These are phyloP conservation scores for Chelonus insularis DNA, from an alignment of 1,140 invertebrate genomes.

Conservation along the genomic window DNA sequence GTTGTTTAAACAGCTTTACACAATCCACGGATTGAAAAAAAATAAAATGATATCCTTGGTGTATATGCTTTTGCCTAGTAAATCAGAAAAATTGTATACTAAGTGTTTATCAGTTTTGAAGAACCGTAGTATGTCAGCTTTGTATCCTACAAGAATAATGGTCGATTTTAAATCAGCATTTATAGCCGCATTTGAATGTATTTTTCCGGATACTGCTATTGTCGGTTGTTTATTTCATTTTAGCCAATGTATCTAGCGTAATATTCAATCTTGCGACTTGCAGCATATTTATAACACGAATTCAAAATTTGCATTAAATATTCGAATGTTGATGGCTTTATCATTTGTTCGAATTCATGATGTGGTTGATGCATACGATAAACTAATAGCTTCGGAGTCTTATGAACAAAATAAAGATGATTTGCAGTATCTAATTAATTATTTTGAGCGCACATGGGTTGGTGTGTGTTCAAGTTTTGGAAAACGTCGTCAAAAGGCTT, in stretches of 20 bases:
- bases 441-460: slow-evolving; percentile 8
- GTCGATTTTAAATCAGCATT: slow-evolving; percentile 14
- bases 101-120: neutral
- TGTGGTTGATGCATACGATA: no score
- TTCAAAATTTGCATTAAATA: neutral
- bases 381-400: no score
- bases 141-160: neutral
- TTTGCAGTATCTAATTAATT: neutral
- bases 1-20: slow-evolving; percentile 17
- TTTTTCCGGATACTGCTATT: neutral
- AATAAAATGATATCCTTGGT: slow-evolving; percentile 5
- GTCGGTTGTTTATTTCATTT: slow-evolving; percentile 13
- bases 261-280: slow-evolving; percentile 1
- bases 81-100: neutral
- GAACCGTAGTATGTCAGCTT: neutral
- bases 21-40: neutral
- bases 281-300: neutral
- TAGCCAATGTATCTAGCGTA: slow-evolving; percentile 6
- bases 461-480: neutral
- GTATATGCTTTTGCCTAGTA: slow-evolving; percentile 1
- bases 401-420: no score
- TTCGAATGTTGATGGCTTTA: slow-evolving; percentile 12
- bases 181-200: neutral
- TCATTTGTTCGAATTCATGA: slow-evolving; percentile 2
- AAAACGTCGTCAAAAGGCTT: neutral